Evolutionary conservation across 2,797 vertebrate genomes (phyloP), one percentile per base, ranked within the genome.

Genomic region (Chaenodraco wilsoni): DNA sequence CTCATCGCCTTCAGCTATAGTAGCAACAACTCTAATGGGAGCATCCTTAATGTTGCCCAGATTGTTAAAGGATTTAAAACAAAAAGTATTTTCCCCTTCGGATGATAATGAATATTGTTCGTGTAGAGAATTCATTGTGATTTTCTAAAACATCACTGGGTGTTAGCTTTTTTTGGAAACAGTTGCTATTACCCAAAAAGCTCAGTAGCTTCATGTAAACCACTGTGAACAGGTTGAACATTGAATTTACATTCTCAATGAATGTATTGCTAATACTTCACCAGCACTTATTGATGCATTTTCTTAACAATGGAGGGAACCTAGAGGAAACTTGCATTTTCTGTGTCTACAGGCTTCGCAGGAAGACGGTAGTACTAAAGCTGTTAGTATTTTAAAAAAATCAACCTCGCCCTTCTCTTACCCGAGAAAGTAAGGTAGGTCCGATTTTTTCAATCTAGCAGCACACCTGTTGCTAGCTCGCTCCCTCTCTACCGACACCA

Each of bases 1-100:
- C 76, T 84, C 74, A 70, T 80, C 45, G 62, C 64, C 73, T 73
- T 70, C 55, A 68, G 62, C 21, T 56, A 23, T 19, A 19, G 58
- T 13, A 5, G 21, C 19, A 74, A 40, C 49, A 70, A 55, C 58
- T 67, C 56, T 21, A 4, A 70, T 69, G 52, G 21, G 48, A 64
- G 76, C 68, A 41, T 50, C 21, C 21, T 40, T 67, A 64, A 65
- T 78, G 57, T 66, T 49, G 33, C 46, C 46, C 11, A 64, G 12
- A 78, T 66, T 46, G 64, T 65, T 54, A 44, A 13, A 56, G 41
- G 59, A 51, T 51, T 27, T 27, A 0, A 41, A 14, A 21, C 2
- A 43, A 19, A 41, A 41, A 57, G 19, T 9, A 14, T 59, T 54
- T 56, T 9, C 14, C 55, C 12, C 31, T 51, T 45, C 7, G 31